phyloP scores from a whole-genome alignment of 2,888 invertebrate species.

The Brachyopa scutellaris region DNA sequence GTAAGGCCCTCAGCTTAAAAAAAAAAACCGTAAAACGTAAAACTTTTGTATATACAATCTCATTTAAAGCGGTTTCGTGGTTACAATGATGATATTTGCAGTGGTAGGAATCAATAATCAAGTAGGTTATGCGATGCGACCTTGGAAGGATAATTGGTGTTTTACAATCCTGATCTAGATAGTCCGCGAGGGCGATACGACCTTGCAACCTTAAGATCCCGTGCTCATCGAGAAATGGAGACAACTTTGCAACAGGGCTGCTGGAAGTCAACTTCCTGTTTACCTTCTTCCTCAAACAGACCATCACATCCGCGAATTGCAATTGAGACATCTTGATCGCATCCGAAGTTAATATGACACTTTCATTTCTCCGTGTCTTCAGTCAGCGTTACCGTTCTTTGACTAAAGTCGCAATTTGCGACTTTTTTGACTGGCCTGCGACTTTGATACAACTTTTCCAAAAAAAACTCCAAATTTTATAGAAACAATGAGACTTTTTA shows the following conservation, averaged over 20 bases:
- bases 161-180: slow-evolving; percentile 7
- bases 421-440: too few relatives aligned
- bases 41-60: slow-evolving; percentile 33
- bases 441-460: neutral
- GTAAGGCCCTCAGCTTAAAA: slow-evolving; percentile 12
- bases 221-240: neutral
- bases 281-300: slow-evolving; percentile 21
- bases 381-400: too few relatives aligned
- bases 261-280: too few relatives aligned
- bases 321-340: slow-evolving; percentile 13
- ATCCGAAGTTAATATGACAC: neutral
- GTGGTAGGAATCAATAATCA: too few relatives aligned
- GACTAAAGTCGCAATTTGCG: too few relatives aligned
- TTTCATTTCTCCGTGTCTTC: slow-evolving; percentile 14
- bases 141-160: slow-evolving; percentile 51
- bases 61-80: slow-evolving; percentile 54
- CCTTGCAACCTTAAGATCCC: neutral
- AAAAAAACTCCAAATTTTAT: slow-evolving; percentile 10
- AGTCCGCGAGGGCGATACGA: neutral
- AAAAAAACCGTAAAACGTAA: too few relatives aligned
- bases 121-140: slow-evolving; percentile 49
- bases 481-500: too few relatives aligned
- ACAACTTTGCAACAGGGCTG: too few relatives aligned
- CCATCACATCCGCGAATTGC: slow-evolving; percentile 34
- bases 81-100: slow-evolving; percentile 55